A percentile compares a stretch with the other conserved stretches of the same genome.
Conservation (phyloP, 2,113 vertebrate genomes). For the Gymnobelideus leadbeateri region DNA sequence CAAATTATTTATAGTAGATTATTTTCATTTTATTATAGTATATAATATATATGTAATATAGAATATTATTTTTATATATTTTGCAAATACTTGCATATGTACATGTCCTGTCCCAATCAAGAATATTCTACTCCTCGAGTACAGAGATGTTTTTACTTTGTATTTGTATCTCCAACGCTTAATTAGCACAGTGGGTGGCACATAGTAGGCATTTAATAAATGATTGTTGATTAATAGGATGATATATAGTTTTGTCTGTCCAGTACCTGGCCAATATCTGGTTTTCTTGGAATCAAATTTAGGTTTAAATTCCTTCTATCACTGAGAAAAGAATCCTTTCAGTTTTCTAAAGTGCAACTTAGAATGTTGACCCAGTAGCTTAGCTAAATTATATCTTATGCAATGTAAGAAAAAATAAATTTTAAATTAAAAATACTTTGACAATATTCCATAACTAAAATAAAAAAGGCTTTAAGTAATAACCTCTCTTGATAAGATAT, state of each 20-base stretch:
- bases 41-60: too few species aligned
- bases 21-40: too few species aligned
- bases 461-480: neutral
- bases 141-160: neutral
- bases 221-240: neutral
- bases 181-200: neutral
- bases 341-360: neutral
- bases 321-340: conserved; percentile 9
- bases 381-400: neutral
- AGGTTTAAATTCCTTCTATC: neutral
- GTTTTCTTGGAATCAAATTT: conserved; percentile 27
- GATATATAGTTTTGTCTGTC: neutral
- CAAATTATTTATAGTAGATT: too few species aligned
- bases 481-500: conserved; percentile 13
- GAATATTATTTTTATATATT: too few species aligned
- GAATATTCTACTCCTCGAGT: neutral
- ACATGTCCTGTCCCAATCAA: neutral
- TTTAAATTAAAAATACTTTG: conserved; percentile 24
- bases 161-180: too few species aligned
- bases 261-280: neutral
- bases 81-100: neutral
- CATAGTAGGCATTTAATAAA: neutral
- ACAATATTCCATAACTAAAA: conserved; percentile 12
- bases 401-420: neutral
- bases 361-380: neutral